phyloP scores from a whole-genome alignment of 2,888 invertebrate species.

The Toxonevra muliebris region DNA sequence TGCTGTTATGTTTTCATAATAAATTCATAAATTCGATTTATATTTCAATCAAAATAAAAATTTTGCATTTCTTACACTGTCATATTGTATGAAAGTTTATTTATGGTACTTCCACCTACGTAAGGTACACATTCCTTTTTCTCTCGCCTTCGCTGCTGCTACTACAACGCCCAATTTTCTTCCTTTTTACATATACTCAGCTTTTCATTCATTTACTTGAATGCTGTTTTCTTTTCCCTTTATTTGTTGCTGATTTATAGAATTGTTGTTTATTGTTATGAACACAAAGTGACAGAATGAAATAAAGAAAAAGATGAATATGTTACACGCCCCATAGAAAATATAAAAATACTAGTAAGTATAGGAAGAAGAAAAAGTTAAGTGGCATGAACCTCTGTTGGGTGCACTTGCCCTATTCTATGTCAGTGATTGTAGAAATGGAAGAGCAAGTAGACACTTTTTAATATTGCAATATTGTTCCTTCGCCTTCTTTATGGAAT shows the following conservation, averaged over 20 bases:
- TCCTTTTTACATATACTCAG: background rate
- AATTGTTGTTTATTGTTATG: slow-evolving; percentile 35
- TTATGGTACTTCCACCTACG: background rate
- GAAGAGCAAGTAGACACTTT: background rate
- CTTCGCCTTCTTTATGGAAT: no score
- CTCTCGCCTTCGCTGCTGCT: slow-evolving; percentile 9
- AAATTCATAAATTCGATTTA: slow-evolving; percentile 60
- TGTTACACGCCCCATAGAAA: slow-evolving; percentile 16
- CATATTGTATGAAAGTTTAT: background rate
- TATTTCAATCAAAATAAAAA: slow-evolving; percentile 59
- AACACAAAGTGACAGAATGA: slow-evolving; percentile 28
- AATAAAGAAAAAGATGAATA: slow-evolving; percentile 7
- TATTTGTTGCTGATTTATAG: slow-evolving; percentile 27
- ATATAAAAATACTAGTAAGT: background rate
- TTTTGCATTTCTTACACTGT: slow-evolving; percentile 23
- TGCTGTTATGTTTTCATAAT: slow-evolving; percentile 54
- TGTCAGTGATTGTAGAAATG: no score
- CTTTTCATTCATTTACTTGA: background rate
- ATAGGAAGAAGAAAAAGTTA: slow-evolving; percentile 1
- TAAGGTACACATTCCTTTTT: background rate
- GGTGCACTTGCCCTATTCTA: background rate
- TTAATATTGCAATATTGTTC: background rate
- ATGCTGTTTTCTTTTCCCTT: slow-evolving; percentile 3
- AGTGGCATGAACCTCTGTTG: background rate
- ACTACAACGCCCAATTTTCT: background rate